phyloP scores from a whole-genome alignment of 2,797 vertebrate genomes.

The Coluber constrictor region DNA sequence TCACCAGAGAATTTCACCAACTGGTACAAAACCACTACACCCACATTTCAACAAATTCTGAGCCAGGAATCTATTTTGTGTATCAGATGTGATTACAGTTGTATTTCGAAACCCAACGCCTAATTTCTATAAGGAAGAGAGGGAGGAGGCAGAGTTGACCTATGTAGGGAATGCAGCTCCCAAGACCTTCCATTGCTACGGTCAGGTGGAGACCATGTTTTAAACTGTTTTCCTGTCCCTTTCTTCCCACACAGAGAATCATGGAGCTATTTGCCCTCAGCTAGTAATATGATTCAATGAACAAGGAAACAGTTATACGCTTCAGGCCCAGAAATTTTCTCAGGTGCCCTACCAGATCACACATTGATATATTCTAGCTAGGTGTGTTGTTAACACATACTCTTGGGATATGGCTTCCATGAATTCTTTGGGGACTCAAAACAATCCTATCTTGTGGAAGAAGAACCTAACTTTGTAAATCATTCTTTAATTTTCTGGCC shows the following conservation, averaged over 20 bases:
- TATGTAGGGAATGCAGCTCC: background rate
- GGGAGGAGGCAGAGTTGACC: background rate
- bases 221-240: background rate
- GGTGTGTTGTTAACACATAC: background rate
- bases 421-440: background rate
- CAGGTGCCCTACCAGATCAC: background rate
- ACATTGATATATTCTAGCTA: background rate
- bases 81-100: background rate
- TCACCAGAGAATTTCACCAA: background rate
- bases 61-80: background rate
- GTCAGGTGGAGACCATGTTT: background rate
- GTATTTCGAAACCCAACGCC: background rate
- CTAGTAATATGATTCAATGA: background rate
- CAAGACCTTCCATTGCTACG: background rate
- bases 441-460: background rate
- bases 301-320: background rate
- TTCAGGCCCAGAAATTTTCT: background rate
- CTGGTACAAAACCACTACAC: background rate
- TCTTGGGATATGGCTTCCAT: background rate
- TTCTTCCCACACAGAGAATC: background rate
- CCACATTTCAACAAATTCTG: background rate
- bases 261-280: background rate
- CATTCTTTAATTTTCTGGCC: slow-evolving; percentile 13
- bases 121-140: background rate
- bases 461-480: background rate